Evolutionary conservation across 1,140 invertebrate species (phyloP), one percentile per base, ranked within the genome.

Genomic region (Cyrtorhinus lividipennis): DNA sequence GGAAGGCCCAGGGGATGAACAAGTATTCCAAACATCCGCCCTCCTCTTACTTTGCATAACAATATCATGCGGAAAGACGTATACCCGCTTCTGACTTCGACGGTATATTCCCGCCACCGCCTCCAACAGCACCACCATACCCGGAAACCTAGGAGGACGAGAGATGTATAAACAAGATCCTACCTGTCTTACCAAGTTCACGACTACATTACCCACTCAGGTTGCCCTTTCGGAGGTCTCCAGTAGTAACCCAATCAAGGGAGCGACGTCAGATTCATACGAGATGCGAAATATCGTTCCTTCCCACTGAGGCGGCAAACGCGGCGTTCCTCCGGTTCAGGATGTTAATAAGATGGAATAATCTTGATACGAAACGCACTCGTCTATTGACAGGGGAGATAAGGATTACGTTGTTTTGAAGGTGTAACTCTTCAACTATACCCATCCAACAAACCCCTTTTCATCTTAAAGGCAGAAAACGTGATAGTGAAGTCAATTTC

Each of bases 81-180:
- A 53, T 15, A 3, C 48, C 20, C 48, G 48, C 48, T 53, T 20
- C 48, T 53, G 48, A 53, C 48, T 53, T 53, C 8, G 48, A 53
- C 10, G 20, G 48, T 53, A 53, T 53, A 53, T 53, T 53, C 48
- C 48, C 10, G 5, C 20, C 48, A 5, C 20, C 48, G 10, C 5
- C 18, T 22, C 20, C n/a, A n/a, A n/a, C n/a, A n/a, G n/a, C n/a
- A 53, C 3, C 10, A 13, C 20, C 48, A 12, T 53, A 53, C 20
- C 48, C 48, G n/a, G 58, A 59, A 30, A 30, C 25, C 58, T 30
- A 23, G 25, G n/a, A 59, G 26, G 24, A 18, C 24, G 58, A 30
- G 24, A 59, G 26, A 59, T 26, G 58, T 59, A 59, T 59, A 59
- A 59, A 59, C 58, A 59, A 27, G 58, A 59, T 18, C 26, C 24